Conservation (phyloP, 2,113 vertebrate species). For the Tenrec ecaudatus region DNA sequence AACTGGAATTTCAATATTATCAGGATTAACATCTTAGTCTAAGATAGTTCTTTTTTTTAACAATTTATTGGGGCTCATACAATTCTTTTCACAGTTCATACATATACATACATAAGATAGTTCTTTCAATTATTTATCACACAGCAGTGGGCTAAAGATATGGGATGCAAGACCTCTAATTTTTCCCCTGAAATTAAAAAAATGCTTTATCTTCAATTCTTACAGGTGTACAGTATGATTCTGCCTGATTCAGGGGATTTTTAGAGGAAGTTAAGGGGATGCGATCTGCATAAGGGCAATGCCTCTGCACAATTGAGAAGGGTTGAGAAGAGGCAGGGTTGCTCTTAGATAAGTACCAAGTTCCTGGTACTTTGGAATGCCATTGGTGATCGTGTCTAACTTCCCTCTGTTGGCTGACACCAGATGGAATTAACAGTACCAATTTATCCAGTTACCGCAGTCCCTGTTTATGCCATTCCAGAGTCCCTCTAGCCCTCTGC, state of each 20-base stretch:
- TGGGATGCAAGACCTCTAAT: neutral
- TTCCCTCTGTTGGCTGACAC: neutral
- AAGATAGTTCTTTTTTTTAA: slow-evolving; percentile 48
- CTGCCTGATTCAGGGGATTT: neutral
- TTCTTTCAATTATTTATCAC: slow-evolving; percentile 51
- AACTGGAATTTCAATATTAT: slow-evolving; percentile 77
- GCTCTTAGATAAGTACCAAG: neutral
- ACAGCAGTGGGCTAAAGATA: neutral
- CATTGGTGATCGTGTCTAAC: neutral
- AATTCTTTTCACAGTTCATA: too few species aligned
- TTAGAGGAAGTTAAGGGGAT: neutral
- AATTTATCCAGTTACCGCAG: neutral
- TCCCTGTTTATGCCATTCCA: neutral
- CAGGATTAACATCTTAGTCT: slow-evolving; percentile 70
- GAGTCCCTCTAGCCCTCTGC: neutral
- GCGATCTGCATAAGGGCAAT: rapidly evolving
- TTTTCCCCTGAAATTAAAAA: too few species aligned
- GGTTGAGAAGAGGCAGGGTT: neutral
- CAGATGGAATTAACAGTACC: neutral
- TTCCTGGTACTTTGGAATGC: neutral
- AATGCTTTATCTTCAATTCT: too few species aligned
- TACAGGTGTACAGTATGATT: neutral
- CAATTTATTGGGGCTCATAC: too few species aligned
- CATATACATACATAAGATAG: too few species aligned
- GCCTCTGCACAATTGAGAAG: neutral